Percentiles rank a stretch among this genome's conserved stretches.
Evolutionary conservation across 2,797 vertebrate species (phyloP).

Genomic region (Corythornis leucogaster): DNA sequence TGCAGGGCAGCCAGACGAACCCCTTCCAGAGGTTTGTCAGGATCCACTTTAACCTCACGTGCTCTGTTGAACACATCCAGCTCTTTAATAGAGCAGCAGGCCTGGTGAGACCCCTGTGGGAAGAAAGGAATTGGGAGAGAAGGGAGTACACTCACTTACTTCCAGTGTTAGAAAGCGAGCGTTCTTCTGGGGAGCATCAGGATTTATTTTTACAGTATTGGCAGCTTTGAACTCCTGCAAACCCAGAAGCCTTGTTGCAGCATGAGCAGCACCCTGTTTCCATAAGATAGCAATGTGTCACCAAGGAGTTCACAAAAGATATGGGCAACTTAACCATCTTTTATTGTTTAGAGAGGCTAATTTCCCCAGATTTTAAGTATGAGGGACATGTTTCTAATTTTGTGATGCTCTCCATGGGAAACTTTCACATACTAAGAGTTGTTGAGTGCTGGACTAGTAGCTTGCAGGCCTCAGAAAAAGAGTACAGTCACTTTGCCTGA

Average conservation of each 20-base stretch:
- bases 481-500: not conserved
- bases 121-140: not conserved
- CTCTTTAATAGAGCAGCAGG: constrained; percentile 79
- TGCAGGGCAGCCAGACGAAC: constrained; percentile 87
- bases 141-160: constrained; percentile 79
- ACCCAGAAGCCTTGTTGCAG: constrained; percentile 77
- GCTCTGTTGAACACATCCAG: constrained; percentile 83
- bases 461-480: not conserved
- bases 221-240: constrained; percentile 85
- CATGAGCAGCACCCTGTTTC: constrained; percentile 82
- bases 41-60: constrained; percentile 92
- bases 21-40: constrained; percentile 94
- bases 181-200: constrained; percentile 88
- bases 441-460: not conserved
- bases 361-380: not conserved
- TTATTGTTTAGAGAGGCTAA: accelerated
- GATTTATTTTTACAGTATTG: constrained; percentile 89
- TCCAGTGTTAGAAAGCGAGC: constrained; percentile 85
- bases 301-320: not conserved
- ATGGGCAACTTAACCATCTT: too few species aligned
- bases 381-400: not conserved
- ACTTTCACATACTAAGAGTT: not conserved
- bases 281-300: not conserved
- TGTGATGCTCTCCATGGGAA: not conserved
- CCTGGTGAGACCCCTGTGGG: constrained; percentile 84